Base-by-base conservation (phyloP, 1,140 invertebrate species). In the Lineus longissimus region DNA sequence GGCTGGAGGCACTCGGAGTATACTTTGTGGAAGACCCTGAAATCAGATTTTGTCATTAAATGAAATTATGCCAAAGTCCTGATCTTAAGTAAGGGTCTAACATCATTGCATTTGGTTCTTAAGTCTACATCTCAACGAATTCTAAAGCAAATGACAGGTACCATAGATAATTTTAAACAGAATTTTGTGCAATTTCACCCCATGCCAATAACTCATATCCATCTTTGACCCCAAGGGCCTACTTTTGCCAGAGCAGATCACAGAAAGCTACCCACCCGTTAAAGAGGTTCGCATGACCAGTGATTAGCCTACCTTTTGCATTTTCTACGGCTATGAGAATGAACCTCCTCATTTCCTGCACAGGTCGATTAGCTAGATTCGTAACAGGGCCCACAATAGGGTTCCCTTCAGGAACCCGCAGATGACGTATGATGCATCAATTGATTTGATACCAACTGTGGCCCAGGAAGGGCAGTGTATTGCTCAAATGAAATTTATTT, bases 21-120 rank as follows among this genome's bases (percentile, higher is more conserved):
- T 62, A 60, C 71, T 75, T 7, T 73, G 66, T 23, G 64, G 60
- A 60, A 73, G 65, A 57, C 69, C 72, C 77, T 79, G 70, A 36
- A 68, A 71, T 58, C 9, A 58, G 56, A 58, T 15, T 15, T 11
- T 31, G 7, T 27, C 29, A 22, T 17, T 54, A 61, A 45, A 59
- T 59, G n/a, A 36, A 30, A 23, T 59, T n/a, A 4, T n/a, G n/a
- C n/a, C n/a, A 47, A 40, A 17, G 19, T 1, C 19, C 23, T 15
- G 11, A 17, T 25, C 22, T 13, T 55, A 17, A 11, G 11, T 11
- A 23, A 11, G 11, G 13, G 23, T 13, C 23, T 23, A n/a, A n/a
- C n/a, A n/a, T n/a, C n/a, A n/a, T n/a, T n/a, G n/a, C n/a, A n/a
- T n/a, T n/a, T n/a, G n/a, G n/a, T n/a, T n/a, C n/a, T n/a, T n/a